Evolutionary conservation across 1,140 invertebrate genomes (phyloP).

Genomic region (Megalopta genalis): DNA sequence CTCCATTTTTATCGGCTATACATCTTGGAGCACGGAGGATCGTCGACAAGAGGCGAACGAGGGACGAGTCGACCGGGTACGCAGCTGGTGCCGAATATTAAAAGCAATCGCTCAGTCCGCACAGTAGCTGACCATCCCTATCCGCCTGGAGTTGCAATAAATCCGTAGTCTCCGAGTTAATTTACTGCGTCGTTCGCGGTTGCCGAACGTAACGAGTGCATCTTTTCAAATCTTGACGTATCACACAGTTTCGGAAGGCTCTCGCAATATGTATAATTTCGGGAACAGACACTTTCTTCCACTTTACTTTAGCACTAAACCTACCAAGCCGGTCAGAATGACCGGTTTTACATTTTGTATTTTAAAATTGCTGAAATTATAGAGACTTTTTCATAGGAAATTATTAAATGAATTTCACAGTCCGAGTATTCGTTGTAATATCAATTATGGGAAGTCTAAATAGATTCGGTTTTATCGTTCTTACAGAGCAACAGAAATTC

Average conservation of each 20-base stretch:
- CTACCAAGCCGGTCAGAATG: too few relatives aligned
- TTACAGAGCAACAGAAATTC: too few relatives aligned
- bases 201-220: conserved; percentile 29
- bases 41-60: conserved; percentile 19
- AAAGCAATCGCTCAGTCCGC: conserved; percentile 74
- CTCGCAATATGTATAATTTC: not conserved
- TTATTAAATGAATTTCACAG: too few relatives aligned
- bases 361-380: too few relatives aligned
- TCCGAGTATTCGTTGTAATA: too few relatives aligned
- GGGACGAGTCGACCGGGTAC: conserved; percentile 28
- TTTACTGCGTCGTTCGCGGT: conserved; percentile 33
- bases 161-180: conserved; percentile 32
- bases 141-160: conserved; percentile 59
- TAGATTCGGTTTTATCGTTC: too few relatives aligned
- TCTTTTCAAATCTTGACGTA: conserved; percentile 22
- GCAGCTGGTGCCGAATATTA: conserved; percentile 75
- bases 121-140: conserved; percentile 71
- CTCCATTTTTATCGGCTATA: conserved; percentile 70
- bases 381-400: too few relatives aligned
- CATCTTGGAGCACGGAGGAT: conserved; percentile 51
- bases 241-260: not conserved
- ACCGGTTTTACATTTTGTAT: too few relatives aligned
- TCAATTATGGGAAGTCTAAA: too few relatives aligned
- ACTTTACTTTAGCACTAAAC: not conserved
- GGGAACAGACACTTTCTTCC: not conserved